Percentiles rank a stretch among this genome's conserved stretches.
Conservation (phyloP, 2,888 invertebrate species). For the Nezara viridula region DNA sequence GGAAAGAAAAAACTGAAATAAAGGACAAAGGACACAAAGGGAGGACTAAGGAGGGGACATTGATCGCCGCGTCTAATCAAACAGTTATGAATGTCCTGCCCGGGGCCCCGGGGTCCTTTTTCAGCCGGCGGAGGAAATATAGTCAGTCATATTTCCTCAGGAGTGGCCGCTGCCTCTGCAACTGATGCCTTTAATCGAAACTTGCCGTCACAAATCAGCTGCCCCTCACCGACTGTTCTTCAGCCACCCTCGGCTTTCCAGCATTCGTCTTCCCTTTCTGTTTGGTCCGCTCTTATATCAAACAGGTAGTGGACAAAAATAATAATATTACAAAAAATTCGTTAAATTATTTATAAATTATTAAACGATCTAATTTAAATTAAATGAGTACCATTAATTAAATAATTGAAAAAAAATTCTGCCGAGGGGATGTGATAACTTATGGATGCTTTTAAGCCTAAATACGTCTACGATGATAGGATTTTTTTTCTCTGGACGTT, state of each 20-base stretch:
- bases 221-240: conserved; percentile 36
- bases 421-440: no score
- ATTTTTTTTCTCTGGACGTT: no score
- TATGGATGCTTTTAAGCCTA: no score
- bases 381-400: no score
- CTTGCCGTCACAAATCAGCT: conserved; percentile 65
- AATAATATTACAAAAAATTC: no score
- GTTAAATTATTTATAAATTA: no score
- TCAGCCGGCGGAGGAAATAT: conserved; percentile 27
- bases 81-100: conserved; percentile 55
- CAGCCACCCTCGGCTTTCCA: neutral
- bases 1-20: conserved; percentile 44
- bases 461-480: no score
- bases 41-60: conserved; percentile 49
- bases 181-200: conserved; percentile 65
- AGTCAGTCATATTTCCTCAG: conserved; percentile 52
- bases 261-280: neutral
- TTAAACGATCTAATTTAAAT: no score
- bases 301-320: neutral
- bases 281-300: neutral
- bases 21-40: conserved; percentile 39
- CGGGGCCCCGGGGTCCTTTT: conserved; percentile 38
- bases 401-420: no score
- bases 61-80: conserved; percentile 57
- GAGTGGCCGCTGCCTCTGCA: conserved; percentile 61